Base-by-base conservation (phyloP, 2,113 vertebrate genomes). In the Psophia crepitans region DNA sequence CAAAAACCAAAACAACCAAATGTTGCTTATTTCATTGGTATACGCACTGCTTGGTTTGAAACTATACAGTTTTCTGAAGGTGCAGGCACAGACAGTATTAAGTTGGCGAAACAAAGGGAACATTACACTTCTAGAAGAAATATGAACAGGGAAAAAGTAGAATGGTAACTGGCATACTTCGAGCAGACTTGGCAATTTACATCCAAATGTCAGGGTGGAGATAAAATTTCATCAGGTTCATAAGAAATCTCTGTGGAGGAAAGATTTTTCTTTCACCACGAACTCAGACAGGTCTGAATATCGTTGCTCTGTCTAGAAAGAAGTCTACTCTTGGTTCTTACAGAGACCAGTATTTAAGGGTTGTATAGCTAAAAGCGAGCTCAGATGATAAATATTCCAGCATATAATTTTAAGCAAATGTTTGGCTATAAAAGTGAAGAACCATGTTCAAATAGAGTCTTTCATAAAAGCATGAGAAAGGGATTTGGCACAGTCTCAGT, bases 231-330 rank as follows among this genome's bases (percentile, higher is more conserved):
- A 91, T 27, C 71, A 65, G 14, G 54, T 73, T 80, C 71, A 8
- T 57, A 86, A 53, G 63, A 89, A 77, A 84, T 44, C 79, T 80
- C 76, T 53, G 32, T 33, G 60, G 41, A 95, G 49, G 49, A 89
- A 94, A 77, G 49, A 86, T 43, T 92, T 73, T 83, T 86, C 66
- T 94, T 91, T 73, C 76, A 92, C 83, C 44, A 65, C 76, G 73
- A 71, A 78, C 39, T 65, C 58, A 64, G 63, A 79, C n/a, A 56
- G 19, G 33, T 48, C 63, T 90, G 71, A 92, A 90, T 44, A 89
- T 11, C 14, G 65, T 20, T 44, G 16, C 66, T 85, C 75, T 64
- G 57, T 35, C 66, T n/a, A 80, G 26, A 73, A 79, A 85, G 30
- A 66, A 51, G n/a, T 33, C 33, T 79, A 56, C 12, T 70, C 32